Base-by-base conservation (phyloP, 2,888 invertebrate genomes). In the Drosophila tanythrix region DNA sequence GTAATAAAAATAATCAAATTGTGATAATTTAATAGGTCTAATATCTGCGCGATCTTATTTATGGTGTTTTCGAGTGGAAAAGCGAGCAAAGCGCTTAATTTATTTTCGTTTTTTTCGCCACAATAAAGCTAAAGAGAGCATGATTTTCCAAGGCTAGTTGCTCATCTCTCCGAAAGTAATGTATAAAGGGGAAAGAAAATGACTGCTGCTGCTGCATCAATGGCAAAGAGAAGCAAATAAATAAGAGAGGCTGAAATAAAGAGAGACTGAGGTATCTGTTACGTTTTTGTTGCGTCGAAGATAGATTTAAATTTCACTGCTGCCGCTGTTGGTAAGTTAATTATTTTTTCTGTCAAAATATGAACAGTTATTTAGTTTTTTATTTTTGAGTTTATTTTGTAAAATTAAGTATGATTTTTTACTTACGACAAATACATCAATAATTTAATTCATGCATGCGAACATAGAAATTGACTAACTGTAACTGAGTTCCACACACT, bases 361-460 rank as follows among this genome's bases (percentile, higher is more conserved):
- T 27, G 25, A 25, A 25, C 25, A 15, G 15, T 46, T 53, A 1
- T 21, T 18, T 27, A 38, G n/a, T 40, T 68, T 61, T 70, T 2
- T 18, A 13, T 52, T 62, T 53, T 25, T 15, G 25, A 15, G 58
- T 48, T 69, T 73, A 69, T 72, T 70, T 66, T 67, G 81, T 79
- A 7, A 81, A 88, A 81, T 74, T 87, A 81, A 74, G 70, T 87
- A 72, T 60, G 52, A 70, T 79, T 82, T 70, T 70, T 74, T 82
- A 76, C 84, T 85, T 88, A 84, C 79, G 73, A 79, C 70, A 82
- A 76, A 66, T 76, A 84, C 67, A 84, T 88, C 76, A 82, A 84
- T 79, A 73, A 72, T 70, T 81, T 67, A 36, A 69, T 74, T 73
- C 69, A 61, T 48, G 77, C 46, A 69, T 78, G 75, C 62, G 48